Conservation (phyloP, 2,888 invertebrate genomes). For the Melinopterus prodromus region DNA sequence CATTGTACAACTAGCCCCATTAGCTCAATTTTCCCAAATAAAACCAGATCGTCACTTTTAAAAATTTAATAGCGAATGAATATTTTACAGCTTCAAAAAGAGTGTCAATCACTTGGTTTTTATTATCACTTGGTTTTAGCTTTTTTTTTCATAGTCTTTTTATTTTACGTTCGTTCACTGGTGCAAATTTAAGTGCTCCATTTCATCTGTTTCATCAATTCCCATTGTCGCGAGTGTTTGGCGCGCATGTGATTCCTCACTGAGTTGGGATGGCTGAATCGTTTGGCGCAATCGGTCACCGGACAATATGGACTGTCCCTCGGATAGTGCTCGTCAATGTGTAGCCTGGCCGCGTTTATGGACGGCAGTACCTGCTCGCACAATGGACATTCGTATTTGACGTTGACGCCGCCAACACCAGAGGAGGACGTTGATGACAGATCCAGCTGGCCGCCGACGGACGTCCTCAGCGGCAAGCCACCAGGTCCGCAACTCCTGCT, state of each 20-base stretch:
- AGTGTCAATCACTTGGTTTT: not conserved
- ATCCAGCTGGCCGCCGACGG: constrained; percentile 53
- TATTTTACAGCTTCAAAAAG: constrained; percentile 28
- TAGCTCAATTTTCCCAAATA: not conserved
- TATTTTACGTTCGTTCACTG: not conserved
- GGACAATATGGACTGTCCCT: constrained; percentile 85
- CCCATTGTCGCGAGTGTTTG: constrained; percentile 84
- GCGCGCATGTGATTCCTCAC: constrained; percentile 88
- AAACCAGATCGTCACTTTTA: constrained; percentile 13
- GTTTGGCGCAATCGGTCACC: constrained; percentile 76
- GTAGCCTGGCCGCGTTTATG: constrained; percentile 73
- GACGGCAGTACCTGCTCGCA: constrained; percentile 74
- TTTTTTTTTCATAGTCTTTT: not conserved
- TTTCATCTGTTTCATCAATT: constrained; percentile 81
- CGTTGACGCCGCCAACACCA: constrained; percentile 53
- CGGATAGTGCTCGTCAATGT: constrained; percentile 85
- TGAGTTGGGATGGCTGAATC: constrained; percentile 85
- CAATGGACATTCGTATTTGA: constrained; percentile 73
- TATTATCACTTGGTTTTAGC: not conserved
- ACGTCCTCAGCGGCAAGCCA: constrained; percentile 32
- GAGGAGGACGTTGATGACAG: constrained; percentile 42
- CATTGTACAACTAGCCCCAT: not conserved
- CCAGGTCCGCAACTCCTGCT: constrained; percentile 31
- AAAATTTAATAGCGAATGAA: constrained; percentile 31
- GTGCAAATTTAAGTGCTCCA: constrained; percentile 63